Evolutionary conservation across 2,113 vertebrate genomes (phyloP), one percentile per base, ranked within the genome.

Genomic region (Eleginops maclovinus): DNA sequence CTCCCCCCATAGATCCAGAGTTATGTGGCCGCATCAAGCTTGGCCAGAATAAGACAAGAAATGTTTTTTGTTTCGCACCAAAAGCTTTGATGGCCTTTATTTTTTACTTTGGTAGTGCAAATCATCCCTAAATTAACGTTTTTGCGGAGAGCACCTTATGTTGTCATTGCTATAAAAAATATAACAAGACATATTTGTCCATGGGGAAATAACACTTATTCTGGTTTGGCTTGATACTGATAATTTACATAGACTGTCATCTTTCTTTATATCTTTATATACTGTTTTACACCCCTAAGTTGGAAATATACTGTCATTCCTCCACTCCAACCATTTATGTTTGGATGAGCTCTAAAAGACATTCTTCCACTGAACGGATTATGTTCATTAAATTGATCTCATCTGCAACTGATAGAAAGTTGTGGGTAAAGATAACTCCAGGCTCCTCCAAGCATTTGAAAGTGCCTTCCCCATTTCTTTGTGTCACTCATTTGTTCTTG

Each of bases 221-320:
- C 71, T 84, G 78, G 58, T 62, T 82, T 73, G 14, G 77, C 73
- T 82, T 75, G 79, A 76, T 66, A 49, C 11, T 54, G 21, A 36
- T 56, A 1, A 51, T 60, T 49, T 40, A 36, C 2, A 28, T 28
- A 63, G 19, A 62, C 22, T 73, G 12, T 78, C 17, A 73, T 51
- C 44, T 64, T n/a, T 65, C 43, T 61, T 70, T 79, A 8, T 36
- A 36, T 36, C 31, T 36, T 9, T 36, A 36, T 36, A 36, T 36
- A 47, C 15, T 62, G 19, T 70, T 56, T n/a, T 55, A 36, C 8
- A 24, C 11, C 24, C 11, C 12, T 26, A 22, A 56, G n/a, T 51
- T 14, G 4, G 16, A 1, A 55, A 19, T 41, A 75, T 24, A 49
- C 5, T 9, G 4, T 26, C 21, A 43, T 65, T 64, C n/a, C 31